Evolutionary conservation across 2,888 invertebrate genomes (phyloP).

Genomic region (Stegana nigrithorax): DNA sequence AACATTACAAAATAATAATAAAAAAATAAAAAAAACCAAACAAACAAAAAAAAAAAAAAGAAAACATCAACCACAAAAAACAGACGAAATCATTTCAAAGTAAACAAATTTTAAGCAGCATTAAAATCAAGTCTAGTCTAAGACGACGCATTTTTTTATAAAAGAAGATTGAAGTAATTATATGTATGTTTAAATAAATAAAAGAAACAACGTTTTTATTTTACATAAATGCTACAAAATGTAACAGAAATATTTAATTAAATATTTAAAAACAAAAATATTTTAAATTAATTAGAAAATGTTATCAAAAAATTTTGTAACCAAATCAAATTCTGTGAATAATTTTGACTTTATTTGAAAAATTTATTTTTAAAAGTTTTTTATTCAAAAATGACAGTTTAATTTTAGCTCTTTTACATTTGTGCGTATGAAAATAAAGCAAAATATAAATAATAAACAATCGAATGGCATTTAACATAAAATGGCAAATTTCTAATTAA

Average conservation of each 20-base stretch:
- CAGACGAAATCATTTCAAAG: constrained; percentile 21
- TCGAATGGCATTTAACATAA: constrained; percentile 17
- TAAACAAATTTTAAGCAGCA: constrained; percentile 33
- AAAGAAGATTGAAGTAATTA: constrained; percentile 13
- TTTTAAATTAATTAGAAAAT: too few relatives aligned
- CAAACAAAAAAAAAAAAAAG: constrained; percentile 21
- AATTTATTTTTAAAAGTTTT: background rate
- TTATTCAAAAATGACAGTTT: constrained; percentile 1
- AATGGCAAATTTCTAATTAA: constrained; percentile 34
- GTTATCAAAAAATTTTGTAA: constrained; percentile 11
- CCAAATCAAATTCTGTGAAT: background rate
- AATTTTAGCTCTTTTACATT: constrained; percentile 1
- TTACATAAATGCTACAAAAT: background rate
- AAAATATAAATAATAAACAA: constrained; percentile 31
- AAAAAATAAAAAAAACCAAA: constrained; percentile 11
- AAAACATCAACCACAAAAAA: constrained; percentile 34
- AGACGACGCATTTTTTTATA: constrained; percentile 42
- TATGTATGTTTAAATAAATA: constrained; percentile 2
- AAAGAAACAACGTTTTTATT: background rate
- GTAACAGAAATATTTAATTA: constrained; percentile 44
- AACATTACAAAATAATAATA: constrained; percentile 25
- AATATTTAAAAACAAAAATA: constrained; percentile 19
- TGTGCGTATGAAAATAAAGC: constrained; percentile 3
- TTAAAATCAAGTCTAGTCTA: constrained; percentile 38
- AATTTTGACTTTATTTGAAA: background rate